Evolutionary conservation across 2,888 invertebrate genomes (phyloP), one percentile per base, ranked within the genome.

Genomic region (Pyrrhosoma nymphula): DNA sequence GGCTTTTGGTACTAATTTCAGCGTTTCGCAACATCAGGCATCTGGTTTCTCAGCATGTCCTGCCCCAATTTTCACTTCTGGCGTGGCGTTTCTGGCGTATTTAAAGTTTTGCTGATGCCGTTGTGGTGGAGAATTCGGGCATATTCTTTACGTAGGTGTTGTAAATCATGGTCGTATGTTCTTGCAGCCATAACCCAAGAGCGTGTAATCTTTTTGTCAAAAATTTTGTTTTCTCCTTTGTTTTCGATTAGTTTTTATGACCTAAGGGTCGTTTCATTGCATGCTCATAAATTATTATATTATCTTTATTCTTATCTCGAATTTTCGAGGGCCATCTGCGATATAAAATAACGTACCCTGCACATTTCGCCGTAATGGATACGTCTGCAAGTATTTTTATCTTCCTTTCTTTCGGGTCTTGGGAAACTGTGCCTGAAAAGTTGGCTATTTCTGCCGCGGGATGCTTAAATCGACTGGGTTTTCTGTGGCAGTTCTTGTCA

Each of bases 371-470:
- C 35, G 18, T 82, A 82, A 82, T 82, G 82, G 82, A 82, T 82
- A 35, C 82, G 82, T 82, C 82, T 35, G 82, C 35, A 14, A 82
- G 82, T 82, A 35, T 82, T 82, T 69, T 82, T 82, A 82, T 16
- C 82, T 35, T 82, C 82, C 16, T 82, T 82, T 82, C 26, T 69
- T 69, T 47, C 4, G 47, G 47, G 47, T 47, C 35, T 82, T 35
- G 82, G 30, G 82, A 35, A 82, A 82, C 82, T 82, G 14, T 82
- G 82, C 82, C 82, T 82, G 82, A 82, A 82, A 82, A 82, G 82
- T 82, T 82, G 35, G 82, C 82, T 82, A 82, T 82, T 82, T 82
- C 82, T 35, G 82, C 35, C 82, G 30, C 82, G 82, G 16, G 82
- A 18, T 12, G 82, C 82, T 82, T 82, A 82, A 82, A 82, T 35